A percentile compares a stretch with the other conserved stretches of the same genome.
Conservation (phyloP, 1,140 invertebrate genomes). For the Melanaphis sacchari region DNA sequence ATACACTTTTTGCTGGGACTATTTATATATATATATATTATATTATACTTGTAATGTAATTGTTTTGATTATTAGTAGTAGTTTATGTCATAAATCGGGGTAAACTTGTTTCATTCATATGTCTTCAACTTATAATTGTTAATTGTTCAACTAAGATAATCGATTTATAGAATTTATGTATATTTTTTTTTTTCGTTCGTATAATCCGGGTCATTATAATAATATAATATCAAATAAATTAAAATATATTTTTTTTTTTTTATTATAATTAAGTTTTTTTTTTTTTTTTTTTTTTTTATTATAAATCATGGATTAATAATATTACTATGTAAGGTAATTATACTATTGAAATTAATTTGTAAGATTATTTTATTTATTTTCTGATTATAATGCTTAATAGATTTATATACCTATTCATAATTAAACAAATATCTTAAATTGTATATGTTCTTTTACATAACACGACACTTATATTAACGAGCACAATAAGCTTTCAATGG, state of each 20-base stretch:
- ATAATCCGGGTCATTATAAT: background rate
- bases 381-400: background rate
- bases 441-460: background rate
- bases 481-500: background rate
- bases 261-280: background rate
- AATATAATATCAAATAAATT: conserved; percentile 8
- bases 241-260: background rate
- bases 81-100: conserved; percentile 10
- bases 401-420: background rate
- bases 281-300: background rate
- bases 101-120: background rate
- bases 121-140: background rate
- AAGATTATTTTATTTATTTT: conserved; percentile 10
- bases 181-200: conserved; percentile 28
- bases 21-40: conserved; percentile 27
- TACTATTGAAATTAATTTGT: background rate
- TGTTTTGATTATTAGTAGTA: conserved; percentile 42
- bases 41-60: conserved; percentile 16
- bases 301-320: background rate
- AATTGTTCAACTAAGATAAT: conserved; percentile 12
- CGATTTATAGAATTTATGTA: conserved; percentile 2
- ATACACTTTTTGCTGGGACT: background rate
- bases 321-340: background rate
- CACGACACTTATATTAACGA: background rate
- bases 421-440: background rate